Conservation (phyloP, 2,797 vertebrate species). For the Typhlichthys eigenmanni region DNA sequence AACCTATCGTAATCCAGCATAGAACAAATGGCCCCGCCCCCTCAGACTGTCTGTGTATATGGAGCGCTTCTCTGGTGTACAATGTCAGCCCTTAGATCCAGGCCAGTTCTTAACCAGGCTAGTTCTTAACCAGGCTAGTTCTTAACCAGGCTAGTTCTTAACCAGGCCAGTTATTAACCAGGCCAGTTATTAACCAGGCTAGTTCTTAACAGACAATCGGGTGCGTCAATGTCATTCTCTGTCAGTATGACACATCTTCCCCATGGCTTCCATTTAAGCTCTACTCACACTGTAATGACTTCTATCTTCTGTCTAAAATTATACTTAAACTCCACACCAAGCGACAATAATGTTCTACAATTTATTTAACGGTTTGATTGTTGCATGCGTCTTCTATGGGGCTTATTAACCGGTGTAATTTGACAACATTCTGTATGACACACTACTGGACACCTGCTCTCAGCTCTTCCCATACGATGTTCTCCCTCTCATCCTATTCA, state of each 20-base stretch:
- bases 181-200: conserved; percentile 62
- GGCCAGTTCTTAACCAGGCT: neutral
- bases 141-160: conserved; percentile 21
- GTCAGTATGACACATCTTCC: conserved; percentile 46
- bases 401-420: neutral
- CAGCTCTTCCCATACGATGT: neutral
- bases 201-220: conserved; percentile 10
- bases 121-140: conserved; percentile 58
- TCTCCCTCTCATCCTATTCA: neutral
- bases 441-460: neutral
- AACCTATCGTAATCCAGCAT: conserved; percentile 51
- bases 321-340: conserved; percentile 41
- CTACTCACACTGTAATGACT: conserved; percentile 62
- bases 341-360: conserved; percentile 28
- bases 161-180: conserved; percentile 61
- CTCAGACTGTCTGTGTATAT: conserved; percentile 17
- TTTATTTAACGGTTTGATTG: conserved; percentile 12
- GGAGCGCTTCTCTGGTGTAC: conserved; percentile 29
- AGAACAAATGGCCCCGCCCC: conserved; percentile 36
- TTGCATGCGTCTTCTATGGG: neutral
- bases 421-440: neutral
- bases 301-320: conserved; percentile 73
- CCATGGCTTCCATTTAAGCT: conserved; percentile 54
- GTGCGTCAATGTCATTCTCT: conserved; percentile 58
- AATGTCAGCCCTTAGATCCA: conserved; percentile 35